Evolutionary conservation across 2,888 invertebrate genomes (phyloP).

Genomic region (Mimachlamys varia): DNA sequence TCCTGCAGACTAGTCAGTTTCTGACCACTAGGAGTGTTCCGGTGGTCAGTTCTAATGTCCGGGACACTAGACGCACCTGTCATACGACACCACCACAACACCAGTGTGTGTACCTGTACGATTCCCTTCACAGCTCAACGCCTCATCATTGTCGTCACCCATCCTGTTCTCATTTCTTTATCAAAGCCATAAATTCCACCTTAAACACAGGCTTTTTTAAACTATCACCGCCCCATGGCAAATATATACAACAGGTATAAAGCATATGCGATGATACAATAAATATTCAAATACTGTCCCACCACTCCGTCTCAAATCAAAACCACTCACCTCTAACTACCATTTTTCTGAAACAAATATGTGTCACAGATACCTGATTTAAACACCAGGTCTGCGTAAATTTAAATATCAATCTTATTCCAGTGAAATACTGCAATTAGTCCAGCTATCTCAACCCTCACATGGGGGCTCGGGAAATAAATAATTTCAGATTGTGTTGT

Average conservation of each 20-base stretch:
- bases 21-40: neutral
- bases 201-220: constrained; percentile 14
- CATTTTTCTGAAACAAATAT: neutral
- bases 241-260: constrained; percentile 22
- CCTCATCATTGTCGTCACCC: constrained; percentile 22
- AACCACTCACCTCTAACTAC: too few relatives aligned
- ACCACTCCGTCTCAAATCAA: too few relatives aligned
- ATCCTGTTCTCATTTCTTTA: neutral
- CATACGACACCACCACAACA: neutral
- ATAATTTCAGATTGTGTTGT: neutral
- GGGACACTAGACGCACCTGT: neutral
- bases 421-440: neutral
- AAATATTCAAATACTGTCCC: neutral
- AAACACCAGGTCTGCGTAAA: neutral
- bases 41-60: neutral
- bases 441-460: neutral
- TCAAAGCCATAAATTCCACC: constrained; percentile 23
- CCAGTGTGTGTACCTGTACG: neutral
- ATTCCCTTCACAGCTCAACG: neutral
- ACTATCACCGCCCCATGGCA: constrained; percentile 6
- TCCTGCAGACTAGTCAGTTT: neutral
- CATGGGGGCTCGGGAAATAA: neutral
- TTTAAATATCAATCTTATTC: neutral
- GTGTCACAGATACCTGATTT: neutral
- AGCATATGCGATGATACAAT: neutral